phyloP scores from a whole-genome alignment of 2,888 invertebrate genomes.

The Strigamia crassipes region DNA sequence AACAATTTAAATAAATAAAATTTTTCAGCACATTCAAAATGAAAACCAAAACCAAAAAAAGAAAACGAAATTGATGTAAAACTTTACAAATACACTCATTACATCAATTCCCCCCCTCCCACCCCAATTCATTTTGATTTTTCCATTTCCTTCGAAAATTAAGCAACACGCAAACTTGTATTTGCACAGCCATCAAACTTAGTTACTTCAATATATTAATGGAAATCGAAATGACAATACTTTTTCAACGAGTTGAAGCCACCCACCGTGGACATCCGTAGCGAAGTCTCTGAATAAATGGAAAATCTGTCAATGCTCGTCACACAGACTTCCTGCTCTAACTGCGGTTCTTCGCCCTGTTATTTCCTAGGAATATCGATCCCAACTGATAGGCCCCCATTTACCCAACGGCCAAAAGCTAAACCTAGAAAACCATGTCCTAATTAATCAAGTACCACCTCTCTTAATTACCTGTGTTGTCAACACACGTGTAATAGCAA shows the following conservation, averaged over 20 bases:
- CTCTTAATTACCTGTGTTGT: slow-evolving; percentile 4
- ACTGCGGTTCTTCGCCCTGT: slow-evolving; percentile 33
- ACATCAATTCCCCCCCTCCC: not conserved
- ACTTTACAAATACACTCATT: not conserved
- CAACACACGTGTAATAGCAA: not conserved
- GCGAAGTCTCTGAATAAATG: slow-evolving; percentile 25
- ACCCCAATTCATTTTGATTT: not conserved
- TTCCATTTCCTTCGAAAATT: not conserved
- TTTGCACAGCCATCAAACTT: not conserved
- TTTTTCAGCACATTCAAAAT: not conserved
- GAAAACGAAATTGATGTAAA: not conserved
- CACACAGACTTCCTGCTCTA: slow-evolving; percentile 33
- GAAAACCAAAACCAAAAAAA: not conserved
- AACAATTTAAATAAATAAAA: not conserved
- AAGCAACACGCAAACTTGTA: not conserved
- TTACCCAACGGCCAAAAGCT: slow-evolving; percentile 23
- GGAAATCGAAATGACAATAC: slow-evolving; percentile 40
- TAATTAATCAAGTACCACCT: slow-evolving; percentile 28
- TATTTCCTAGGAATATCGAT: slow-evolving; percentile 23
- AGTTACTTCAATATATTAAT: slow-evolving; percentile 4
- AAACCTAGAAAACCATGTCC: slow-evolving; percentile 6
- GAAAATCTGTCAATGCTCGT: slow-evolving; percentile 35
- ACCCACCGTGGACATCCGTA: slow-evolving; percentile 8
- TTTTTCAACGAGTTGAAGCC: not conserved
- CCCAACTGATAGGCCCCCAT: slow-evolving; percentile 1